phyloP scores from a whole-genome alignment of 2,113 vertebrate genomes.

The Centropus bengalensis region DNA sequence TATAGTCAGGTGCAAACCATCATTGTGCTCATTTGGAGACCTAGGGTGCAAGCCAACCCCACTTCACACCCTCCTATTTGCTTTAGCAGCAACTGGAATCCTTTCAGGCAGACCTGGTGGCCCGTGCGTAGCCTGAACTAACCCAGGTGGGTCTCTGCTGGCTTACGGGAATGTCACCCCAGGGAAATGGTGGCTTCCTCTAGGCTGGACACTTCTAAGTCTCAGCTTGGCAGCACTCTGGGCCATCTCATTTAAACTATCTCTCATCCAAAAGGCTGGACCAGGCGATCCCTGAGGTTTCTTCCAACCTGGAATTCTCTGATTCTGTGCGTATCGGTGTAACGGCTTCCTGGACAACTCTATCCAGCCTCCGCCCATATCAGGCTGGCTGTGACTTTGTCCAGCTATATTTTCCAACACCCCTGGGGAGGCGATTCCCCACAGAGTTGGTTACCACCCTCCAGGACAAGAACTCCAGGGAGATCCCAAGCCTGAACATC shows the following conservation, averaged over 20 bases:
- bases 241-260: no score
- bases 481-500: not conserved
- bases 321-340: no score
- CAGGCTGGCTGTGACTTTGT: not conserved
- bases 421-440: not conserved
- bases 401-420: not conserved
- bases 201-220: no score
- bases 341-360: not conserved
- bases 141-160: not conserved
- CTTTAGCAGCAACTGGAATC: not conserved
- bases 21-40: not conserved
- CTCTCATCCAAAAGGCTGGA: no score
- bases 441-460: not conserved
- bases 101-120: not conserved
- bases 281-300: no score
- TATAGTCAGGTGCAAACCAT: rapidly evolving
- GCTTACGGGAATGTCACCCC: not conserved
- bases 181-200: no score
- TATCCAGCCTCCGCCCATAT: not conserved
- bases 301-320: no score
- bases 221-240: no score
- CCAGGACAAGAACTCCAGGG: not conserved
- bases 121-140: not conserved
- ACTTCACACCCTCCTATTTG: rapidly evolving
- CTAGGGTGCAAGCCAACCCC: no score